Percentiles rank a stretch among this genome's conserved stretches.
phyloP scores from a whole-genome alignment of 2,797 vertebrate species.

The Amphiprion clarkii region DNA sequence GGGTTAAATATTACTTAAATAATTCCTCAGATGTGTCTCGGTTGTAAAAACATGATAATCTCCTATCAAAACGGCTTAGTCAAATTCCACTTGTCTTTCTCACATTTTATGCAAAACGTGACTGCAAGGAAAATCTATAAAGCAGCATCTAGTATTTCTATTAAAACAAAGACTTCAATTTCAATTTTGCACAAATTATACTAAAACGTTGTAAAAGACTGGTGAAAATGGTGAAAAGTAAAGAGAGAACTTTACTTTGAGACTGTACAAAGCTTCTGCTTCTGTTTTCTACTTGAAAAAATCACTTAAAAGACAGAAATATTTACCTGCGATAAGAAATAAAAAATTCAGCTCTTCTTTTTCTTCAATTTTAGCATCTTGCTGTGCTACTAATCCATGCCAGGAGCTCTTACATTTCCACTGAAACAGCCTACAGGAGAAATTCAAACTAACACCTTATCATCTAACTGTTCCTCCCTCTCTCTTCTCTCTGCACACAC shows the following conservation, averaged over 20 bases:
- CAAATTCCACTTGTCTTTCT: conserved; percentile 32
- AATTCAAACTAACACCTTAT: conserved; percentile 36
- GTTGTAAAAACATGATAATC: conserved; percentile 19
- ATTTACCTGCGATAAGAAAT: conserved; percentile 48
- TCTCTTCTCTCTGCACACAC: conserved; percentile 6
- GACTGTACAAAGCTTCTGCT: not conserved
- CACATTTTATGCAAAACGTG: conserved; percentile 27
- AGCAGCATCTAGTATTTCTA: not conserved
- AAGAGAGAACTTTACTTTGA: not conserved
- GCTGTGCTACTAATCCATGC: conserved; percentile 25
- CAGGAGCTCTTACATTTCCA: not conserved
- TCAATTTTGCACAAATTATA: not conserved
- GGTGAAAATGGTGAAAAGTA: not conserved
- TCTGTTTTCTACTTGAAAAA: not conserved
- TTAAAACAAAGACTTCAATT: not conserved
- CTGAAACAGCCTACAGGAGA: conserved; percentile 22
- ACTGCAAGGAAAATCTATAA: not conserved
- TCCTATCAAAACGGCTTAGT: conserved; percentile 14
- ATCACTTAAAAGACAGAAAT: not conserved
- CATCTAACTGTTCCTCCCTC: conserved; percentile 7
- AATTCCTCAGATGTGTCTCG: not conserved
- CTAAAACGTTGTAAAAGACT: too few species aligned
- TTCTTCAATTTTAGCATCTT: not conserved
- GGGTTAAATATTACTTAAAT: not conserved
- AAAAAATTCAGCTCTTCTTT: conserved; percentile 12